These are phyloP conservation scores for Drosophila setifemur DNA, from an alignment of 1,140 invertebrate genomes.

Conservation along the genomic window DNA sequence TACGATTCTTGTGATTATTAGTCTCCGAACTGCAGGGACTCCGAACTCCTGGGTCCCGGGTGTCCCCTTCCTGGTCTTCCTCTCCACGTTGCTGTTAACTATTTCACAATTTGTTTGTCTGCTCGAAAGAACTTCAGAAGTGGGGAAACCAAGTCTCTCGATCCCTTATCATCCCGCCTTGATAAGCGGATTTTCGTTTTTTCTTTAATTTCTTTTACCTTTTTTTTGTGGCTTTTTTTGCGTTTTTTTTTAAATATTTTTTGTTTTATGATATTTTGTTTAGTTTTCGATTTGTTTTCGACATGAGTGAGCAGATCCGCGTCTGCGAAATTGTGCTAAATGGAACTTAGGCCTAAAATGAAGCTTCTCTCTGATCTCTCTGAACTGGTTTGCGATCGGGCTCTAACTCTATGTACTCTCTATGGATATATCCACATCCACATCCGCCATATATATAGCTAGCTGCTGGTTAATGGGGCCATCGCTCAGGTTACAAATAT, in stretches of 20 bases:
- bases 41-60: no score
- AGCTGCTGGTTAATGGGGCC: not conserved
- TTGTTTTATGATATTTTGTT: not conserved
- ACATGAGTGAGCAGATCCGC: not conserved
- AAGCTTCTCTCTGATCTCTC: slow-evolving; percentile 22
- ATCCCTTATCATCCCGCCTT: slow-evolving; percentile 4
- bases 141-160: not conserved
- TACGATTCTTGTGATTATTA: slow-evolving; percentile 33
- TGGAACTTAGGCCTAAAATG: slow-evolving; percentile 42
- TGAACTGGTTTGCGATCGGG: not conserved
- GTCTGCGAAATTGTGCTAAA: slow-evolving; percentile 59
- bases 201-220: not conserved
- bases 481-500: slow-evolving; percentile 12
- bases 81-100: slow-evolving; percentile 54
- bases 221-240: not conserved
- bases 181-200: slow-evolving; percentile 9
- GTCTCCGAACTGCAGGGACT: slow-evolving; percentile 17
- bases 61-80: no score
- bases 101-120: slow-evolving; percentile 59
- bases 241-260: not conserved
- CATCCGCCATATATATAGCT: no score
- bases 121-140: not conserved
- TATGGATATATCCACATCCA: not conserved
- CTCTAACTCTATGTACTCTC: not conserved
- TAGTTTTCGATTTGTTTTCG: no score